Conservation (phyloP, 2,797 vertebrate genomes). For the Agapornis canus region DNA sequence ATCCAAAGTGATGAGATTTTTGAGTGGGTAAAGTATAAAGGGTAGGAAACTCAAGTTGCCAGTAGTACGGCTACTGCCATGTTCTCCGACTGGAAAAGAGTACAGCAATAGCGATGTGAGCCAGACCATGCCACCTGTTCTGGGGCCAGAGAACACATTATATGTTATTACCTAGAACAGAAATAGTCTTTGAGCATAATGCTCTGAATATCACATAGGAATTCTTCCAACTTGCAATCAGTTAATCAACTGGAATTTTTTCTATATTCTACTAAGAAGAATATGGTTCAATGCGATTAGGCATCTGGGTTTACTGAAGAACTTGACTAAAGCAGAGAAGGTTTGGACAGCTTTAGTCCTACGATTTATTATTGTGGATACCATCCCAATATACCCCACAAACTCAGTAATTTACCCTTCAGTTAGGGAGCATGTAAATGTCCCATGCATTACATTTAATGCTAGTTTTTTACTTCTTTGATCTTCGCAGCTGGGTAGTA, state of each 20-base stretch:
- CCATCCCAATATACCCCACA: not conserved
- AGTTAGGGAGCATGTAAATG: not conserved
- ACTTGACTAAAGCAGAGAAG: not conserved
- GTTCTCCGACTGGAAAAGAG: not conserved
- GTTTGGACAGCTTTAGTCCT: not conserved
- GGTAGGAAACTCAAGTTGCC: not conserved
- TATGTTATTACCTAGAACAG: not conserved
- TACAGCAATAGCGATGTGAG: not conserved
- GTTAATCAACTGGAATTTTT: not conserved
- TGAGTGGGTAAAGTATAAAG: not conserved
- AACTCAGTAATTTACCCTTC: not conserved
- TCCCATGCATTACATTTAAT: not conserved
- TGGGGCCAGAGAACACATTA: not conserved
- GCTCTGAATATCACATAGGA: not conserved
- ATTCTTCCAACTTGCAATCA: not conserved
- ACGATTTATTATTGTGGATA: not conserved
- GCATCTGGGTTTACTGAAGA: not conserved
- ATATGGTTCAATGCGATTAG: not conserved
- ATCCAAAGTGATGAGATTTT: not conserved
- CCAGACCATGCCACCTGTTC: not conserved
- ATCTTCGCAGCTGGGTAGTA: not conserved
- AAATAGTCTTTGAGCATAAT: not conserved
- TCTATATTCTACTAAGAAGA: not conserved
- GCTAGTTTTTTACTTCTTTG: not conserved
- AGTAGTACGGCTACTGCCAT: not conserved